These are phyloP conservation scores for Menidia menidia DNA, from an alignment of 2,797 vertebrate genomes.

Conservation along the genomic window DNA sequence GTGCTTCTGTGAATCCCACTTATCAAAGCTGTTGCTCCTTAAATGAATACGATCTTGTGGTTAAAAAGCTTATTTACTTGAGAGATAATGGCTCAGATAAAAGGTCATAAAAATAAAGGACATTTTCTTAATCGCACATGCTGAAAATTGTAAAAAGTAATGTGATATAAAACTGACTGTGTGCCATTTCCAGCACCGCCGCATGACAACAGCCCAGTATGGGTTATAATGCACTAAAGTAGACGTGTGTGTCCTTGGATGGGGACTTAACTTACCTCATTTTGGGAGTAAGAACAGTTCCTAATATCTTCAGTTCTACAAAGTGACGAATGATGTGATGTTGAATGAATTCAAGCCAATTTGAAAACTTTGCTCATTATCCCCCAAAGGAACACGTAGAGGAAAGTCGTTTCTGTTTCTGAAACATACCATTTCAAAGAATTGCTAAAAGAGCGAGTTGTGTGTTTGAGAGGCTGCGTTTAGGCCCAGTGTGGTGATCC, in stretches of 20 bases:
- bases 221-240: background rate
- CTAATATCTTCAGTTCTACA: constrained; percentile 32
- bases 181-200: background rate
- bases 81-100: background rate
- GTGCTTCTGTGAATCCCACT: background rate
- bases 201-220: too few relatives aligned
- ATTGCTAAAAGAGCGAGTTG: constrained; percentile 38
- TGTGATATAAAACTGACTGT: background rate
- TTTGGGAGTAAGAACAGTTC: constrained; percentile 7
- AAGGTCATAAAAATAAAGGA: background rate
- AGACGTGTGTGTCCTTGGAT: constrained; percentile 23
- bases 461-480: constrained; percentile 37
- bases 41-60: background rate
- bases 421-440: constrained; percentile 25
- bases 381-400: constrained; percentile 12
- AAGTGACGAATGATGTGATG: constrained; percentile 38
- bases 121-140: background rate
- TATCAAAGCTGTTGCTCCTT: background rate
- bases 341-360: constrained; percentile 12
- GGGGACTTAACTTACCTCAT: constrained; percentile 1
- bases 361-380: too few relatives aligned
- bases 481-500: constrained; percentile 45
- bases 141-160: background rate
- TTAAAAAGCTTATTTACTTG: background rate
- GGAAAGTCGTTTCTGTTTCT: constrained; percentile 32